phyloP scores from a whole-genome alignment of 2,888 invertebrate species.

The Silvanus unidentatus region DNA sequence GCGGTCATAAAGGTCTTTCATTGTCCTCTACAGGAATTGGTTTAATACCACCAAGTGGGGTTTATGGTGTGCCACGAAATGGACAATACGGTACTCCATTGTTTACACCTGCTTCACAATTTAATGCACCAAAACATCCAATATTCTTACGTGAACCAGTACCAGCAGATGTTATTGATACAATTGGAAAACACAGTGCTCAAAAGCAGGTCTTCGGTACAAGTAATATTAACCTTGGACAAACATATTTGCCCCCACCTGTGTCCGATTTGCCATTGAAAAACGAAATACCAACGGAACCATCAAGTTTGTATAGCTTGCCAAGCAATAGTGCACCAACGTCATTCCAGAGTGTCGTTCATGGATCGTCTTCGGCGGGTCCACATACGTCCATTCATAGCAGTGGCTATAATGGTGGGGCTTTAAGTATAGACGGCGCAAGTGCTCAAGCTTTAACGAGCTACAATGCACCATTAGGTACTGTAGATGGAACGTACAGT shows the following conservation, averaged over 20 bases:
- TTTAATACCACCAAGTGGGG: constrained; percentile 55
- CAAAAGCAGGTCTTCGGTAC: constrained; percentile 50
- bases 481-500: constrained; percentile 51
- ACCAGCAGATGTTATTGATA: constrained; percentile 62
- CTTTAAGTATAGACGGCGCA: constrained; percentile 24
- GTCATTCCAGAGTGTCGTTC: constrained; percentile 46
- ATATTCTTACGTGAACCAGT: constrained; percentile 70
- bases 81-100: constrained; percentile 46
- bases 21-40: constrained; percentile 39
- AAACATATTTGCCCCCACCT: constrained; percentile 60
- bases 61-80: constrained; percentile 57
- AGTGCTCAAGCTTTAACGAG: constrained; percentile 45
- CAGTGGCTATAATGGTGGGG: not conserved
- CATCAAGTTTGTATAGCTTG: constrained; percentile 50
- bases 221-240: constrained; percentile 24
- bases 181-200: constrained; percentile 58
- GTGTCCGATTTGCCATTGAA: constrained; percentile 48
- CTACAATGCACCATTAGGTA: constrained; percentile 50
- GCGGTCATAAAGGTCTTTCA: constrained; percentile 22
- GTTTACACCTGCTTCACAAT: constrained; percentile 26
- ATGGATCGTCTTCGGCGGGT: constrained; percentile 31
- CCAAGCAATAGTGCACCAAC: constrained; percentile 49
- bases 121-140: constrained; percentile 51
- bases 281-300: constrained; percentile 49
- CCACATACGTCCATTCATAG: constrained; percentile 16